A percentile compares a stretch with the other conserved stretches of the same genome.
These are phyloP conservation scores for Theonella swinhoei DNA, from an alignment of 37 sponge, comb jelly and placozoan species.

Conservation along the genomic window DNA sequence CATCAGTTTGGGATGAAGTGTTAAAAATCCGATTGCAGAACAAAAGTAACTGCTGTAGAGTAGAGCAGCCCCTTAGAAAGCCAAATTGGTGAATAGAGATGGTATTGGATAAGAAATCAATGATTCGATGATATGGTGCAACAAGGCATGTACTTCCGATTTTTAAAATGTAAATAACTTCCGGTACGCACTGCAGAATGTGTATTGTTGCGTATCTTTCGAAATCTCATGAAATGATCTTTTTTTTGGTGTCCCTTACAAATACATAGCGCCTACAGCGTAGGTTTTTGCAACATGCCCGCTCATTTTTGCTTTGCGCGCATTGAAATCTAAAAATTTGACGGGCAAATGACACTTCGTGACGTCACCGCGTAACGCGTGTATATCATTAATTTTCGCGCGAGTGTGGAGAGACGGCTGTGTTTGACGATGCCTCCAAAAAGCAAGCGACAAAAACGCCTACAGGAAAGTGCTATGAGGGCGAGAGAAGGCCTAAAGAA, in stretches of 20 bases:
- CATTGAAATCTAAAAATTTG: background rate
- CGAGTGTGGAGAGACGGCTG: too few species aligned
- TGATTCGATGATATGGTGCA: too few species aligned
- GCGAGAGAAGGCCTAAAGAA: slow-evolving; percentile 32
- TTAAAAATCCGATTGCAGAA: too few species aligned
- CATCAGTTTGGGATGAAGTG: too few species aligned
- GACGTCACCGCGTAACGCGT: background rate
- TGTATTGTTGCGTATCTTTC: background rate
- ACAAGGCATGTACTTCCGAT: slow-evolving; percentile 29
- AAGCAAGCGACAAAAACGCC: slow-evolving; percentile 32
- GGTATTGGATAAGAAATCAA: too few species aligned
- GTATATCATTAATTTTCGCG: background rate
- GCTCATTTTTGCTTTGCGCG: background rate
- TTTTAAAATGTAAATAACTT: background rate
- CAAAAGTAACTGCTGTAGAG: too few species aligned
- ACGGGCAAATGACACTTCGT: background rate
- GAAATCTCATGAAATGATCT: slow-evolving; percentile 2
- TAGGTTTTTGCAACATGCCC: background rate
- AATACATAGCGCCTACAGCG: background rate
- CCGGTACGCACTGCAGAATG: background rate
- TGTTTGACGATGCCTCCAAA: slow-evolving; percentile 47
- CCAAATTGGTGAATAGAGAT: too few species aligned
- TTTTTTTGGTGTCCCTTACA: background rate
- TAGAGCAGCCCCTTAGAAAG: too few species aligned
- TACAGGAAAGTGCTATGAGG: slow-evolving; percentile 39